A percentile compares a stretch with the other conserved stretches of the same genome.
phyloP scores from a whole-genome alignment of 2,888 invertebrate species.

The Rapana venosa region DNA sequence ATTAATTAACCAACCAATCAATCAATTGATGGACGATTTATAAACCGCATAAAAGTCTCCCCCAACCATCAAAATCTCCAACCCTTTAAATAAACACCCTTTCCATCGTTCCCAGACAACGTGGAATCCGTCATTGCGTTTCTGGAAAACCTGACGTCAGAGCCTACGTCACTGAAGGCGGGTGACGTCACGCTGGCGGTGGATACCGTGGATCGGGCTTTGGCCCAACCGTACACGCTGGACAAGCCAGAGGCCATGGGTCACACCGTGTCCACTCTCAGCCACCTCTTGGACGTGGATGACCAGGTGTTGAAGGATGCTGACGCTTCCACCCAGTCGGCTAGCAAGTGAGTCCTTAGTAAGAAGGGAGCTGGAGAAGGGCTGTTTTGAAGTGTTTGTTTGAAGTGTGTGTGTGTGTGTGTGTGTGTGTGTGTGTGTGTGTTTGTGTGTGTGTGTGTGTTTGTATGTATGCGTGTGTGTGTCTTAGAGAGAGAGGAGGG shows the following conservation, averaged over 20 bases:
- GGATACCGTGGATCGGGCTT: not conserved
- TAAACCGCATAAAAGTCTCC: too few species aligned
- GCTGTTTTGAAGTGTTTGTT: not conserved
- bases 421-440: not conserved
- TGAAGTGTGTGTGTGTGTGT: not conserved
- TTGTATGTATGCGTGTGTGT: too few species aligned
- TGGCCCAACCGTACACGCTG: not conserved
- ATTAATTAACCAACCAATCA: too few species aligned
- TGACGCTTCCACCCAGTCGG: not conserved
- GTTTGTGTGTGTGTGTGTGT: too few species aligned
- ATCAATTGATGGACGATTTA: too few species aligned
- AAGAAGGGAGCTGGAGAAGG: too few species aligned
- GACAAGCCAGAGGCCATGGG: not conserved
- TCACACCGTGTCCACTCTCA: conserved; percentile 7
- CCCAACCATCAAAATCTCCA: too few species aligned
- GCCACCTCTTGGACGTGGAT: conserved; percentile 25
- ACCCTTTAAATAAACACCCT: too few species aligned
- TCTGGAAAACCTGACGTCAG: conserved; percentile 7
- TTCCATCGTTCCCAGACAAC: not conserved
- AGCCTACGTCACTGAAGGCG: not conserved
- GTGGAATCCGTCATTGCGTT: conserved; percentile 8
- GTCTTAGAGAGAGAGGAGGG: too few species aligned
- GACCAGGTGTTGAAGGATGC: not conserved
- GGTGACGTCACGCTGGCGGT: conserved; percentile 24
- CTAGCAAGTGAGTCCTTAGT: not conserved